Conservation (phyloP, 2,797 vertebrate species). For the Pangasius macronema region DNA sequence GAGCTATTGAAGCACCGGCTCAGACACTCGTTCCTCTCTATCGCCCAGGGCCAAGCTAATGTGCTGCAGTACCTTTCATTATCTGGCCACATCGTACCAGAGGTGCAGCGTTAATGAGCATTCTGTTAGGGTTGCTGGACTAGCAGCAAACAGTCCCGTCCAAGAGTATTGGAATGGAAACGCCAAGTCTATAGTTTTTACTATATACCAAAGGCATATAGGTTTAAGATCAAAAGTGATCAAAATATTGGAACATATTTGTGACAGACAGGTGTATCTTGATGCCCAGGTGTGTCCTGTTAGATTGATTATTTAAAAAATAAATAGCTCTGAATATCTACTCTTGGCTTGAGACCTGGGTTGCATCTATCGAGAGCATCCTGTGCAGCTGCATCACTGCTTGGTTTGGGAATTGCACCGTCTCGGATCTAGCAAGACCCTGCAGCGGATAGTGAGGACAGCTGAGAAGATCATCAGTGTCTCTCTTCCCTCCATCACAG, state of each 20-base stretch:
- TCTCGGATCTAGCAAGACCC: no score
- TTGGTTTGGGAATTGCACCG: no score
- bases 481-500: no score
- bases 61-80: constrained; percentile 39
- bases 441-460: no score
- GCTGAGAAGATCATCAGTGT: no score
- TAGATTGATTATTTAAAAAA: background rate
- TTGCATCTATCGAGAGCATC: no score
- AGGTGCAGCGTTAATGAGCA: constrained; percentile 37
- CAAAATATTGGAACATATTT: background rate
- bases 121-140: constrained; percentile 25
- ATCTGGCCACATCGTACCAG: constrained; percentile 34
- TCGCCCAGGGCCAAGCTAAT: constrained; percentile 28
- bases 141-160: background rate
- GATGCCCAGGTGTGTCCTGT: background rate
- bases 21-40: constrained; percentile 28
- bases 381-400: no score
- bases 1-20: constrained; percentile 47
- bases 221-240: background rate
- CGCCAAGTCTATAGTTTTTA: background rate
- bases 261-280: background rate
- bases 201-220: no score
- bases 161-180: background rate
- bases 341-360: background rate
- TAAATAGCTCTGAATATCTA: background rate